Percentiles rank a stretch among this genome's conserved stretches.
Evolutionary conservation across 1,140 invertebrate species (phyloP).

Genomic region (Lordiphosa mommai): DNA sequence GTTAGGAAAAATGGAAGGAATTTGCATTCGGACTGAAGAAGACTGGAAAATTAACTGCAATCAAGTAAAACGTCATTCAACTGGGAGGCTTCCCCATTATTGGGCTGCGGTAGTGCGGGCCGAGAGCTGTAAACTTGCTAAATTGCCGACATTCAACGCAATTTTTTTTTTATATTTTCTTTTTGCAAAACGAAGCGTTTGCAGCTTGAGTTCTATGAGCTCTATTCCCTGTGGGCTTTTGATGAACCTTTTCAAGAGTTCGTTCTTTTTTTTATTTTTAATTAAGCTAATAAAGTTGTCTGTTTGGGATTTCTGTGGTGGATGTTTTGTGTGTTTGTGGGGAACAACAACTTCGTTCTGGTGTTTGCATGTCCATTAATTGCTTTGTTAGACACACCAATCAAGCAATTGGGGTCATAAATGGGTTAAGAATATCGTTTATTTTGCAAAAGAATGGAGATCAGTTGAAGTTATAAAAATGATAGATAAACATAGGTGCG

Average conservation of each 20-base stretch:
- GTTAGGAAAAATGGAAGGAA: slow-evolving; percentile 33
- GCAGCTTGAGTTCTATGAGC: neutral
- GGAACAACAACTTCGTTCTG: slow-evolving; percentile 18
- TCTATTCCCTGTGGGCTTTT: slow-evolving; percentile 20
- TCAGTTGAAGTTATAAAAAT: neutral
- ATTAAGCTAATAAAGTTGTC: slow-evolving; percentile 76
- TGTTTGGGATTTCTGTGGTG: slow-evolving; percentile 14
- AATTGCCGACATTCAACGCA: slow-evolving; percentile 72
- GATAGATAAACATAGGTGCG: neutral
- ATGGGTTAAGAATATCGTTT: slow-evolving; percentile 29
- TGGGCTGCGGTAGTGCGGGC: slow-evolving; percentile 16
- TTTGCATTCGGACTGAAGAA: slow-evolving; percentile 57
- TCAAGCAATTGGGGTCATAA: slow-evolving; percentile 46
- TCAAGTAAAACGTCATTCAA: slow-evolving; percentile 76
- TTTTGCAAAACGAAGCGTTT: slow-evolving; percentile 5
- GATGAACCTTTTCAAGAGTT: slow-evolving; percentile 65
- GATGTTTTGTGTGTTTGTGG: neutral
- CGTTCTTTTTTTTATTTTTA: slow-evolving; percentile 25
- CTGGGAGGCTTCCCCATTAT: slow-evolving; percentile 62
- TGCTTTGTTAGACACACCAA: slow-evolving; percentile 67
- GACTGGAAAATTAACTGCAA: slow-evolving; percentile 68
- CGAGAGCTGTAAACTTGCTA: slow-evolving; percentile 67
- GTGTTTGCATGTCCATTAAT: slow-evolving; percentile 64
- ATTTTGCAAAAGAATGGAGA: neutral
- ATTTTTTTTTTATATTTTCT: slow-evolving; percentile 45